These are phyloP conservation scores for Rhizomys pruinosus DNA, from an alignment of 2,113 vertebrate species.

Conservation along the genomic window DNA sequence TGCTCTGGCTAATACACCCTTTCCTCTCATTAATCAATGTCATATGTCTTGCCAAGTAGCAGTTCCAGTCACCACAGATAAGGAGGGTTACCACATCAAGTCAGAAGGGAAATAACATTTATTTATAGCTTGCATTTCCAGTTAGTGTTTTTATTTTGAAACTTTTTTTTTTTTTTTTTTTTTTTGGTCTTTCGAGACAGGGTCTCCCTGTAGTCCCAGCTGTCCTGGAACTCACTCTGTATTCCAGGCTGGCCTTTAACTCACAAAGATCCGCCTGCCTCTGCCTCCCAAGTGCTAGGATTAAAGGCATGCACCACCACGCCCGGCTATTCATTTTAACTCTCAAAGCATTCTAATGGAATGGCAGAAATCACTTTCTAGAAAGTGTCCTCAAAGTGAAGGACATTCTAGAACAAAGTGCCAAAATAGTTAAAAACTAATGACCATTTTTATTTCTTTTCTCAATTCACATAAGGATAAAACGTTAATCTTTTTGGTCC, in stretches of 20 bases:
- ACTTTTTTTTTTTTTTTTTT: no score
- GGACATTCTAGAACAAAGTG: not conserved
- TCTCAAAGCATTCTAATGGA: not conserved
- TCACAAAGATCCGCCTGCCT: no score
- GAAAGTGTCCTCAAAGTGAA: not conserved
- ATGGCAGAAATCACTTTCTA: not conserved
- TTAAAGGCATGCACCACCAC: no score
- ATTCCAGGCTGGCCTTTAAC: no score
- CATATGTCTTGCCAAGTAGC: not conserved
- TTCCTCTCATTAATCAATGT: constrained; percentile 41
- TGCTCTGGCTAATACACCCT: not conserved
- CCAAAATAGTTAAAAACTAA: not conserved
- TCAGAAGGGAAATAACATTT: not conserved
- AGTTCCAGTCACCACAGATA: not conserved
- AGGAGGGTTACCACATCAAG: not conserved
- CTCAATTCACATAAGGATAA: not conserved
- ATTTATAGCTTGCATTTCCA: not conserved
- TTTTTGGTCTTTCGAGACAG: no score
- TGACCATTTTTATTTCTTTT: constrained; percentile 23
- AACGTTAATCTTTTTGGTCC: not conserved
- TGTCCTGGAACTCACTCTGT: no score
- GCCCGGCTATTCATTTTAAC: no score
- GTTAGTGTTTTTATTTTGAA: not conserved
- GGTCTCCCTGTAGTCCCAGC: no score
- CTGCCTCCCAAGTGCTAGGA: no score